Evolutionary conservation across 1,140 invertebrate species (phyloP), one percentile per base, ranked within the genome.

Genomic region (Monomorium pharaonis): DNA sequence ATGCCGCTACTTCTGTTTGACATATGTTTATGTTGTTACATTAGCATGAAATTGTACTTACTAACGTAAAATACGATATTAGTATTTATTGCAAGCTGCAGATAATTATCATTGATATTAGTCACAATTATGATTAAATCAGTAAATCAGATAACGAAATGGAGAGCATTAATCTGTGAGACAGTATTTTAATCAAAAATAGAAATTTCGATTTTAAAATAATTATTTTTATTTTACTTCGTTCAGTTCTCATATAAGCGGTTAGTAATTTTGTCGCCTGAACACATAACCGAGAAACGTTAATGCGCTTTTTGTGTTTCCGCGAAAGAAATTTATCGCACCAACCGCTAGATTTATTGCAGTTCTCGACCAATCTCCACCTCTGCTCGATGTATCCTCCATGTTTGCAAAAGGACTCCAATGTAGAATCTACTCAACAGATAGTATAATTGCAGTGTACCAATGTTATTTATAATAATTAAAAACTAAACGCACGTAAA

Each of bases 261-360:
- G 58, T 77, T 63, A 63, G 69, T 63, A 76, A 63, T 83, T 78
- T 42, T 63, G 69, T 86, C 88, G 87, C 69, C 21, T n/a, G 56
- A 70, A 75, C 27, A 74, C 60, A 37, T 62, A 72, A 30, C 16
- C 72, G 78, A 77, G 42, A 76, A 67, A 85, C 87, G 84, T 91
- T 91, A 91, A 91, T 91, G 87, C 89, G 84, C 63, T 91, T 91
- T 91, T 90, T 91, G 85, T 91, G 89, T 91, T 89, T 90, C 49
- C 78, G 86, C 84, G 76, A 90, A 86, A 84, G 86, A 88, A 90
- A 90, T 90, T 90, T 90, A 90, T 90, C 83, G 77, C 77, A 21
- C 77, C 86, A 88, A 67, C 83, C 78, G 51, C 63, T 86, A 86
- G 69, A 90, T 90, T 90, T 90, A 90, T 89, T 83, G 72, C 69